Evolutionary conservation across 2,888 invertebrate species (phyloP), one percentile per base, ranked within the genome.

Genomic region (Eustalomyia histrio): DNA sequence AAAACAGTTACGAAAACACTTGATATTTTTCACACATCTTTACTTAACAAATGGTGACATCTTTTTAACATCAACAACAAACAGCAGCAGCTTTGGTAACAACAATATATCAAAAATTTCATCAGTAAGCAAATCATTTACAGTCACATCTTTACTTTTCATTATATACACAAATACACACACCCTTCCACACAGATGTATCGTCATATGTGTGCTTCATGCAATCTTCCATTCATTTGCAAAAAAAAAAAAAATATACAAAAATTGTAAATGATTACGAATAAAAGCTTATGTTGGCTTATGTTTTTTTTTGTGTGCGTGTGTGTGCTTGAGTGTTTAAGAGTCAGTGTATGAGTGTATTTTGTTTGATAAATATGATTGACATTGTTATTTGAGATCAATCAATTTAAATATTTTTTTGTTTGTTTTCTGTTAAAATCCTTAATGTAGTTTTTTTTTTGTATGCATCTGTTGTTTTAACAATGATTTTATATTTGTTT

Each of bases 1-100:
- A 43, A 57, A 17, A 69, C 16, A 60, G 29, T 29, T 29, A 24
- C 9, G 47, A 17, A 72, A 72, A 55, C 63, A 72, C 63, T 72
- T 72, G 72, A 72, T 72, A 72, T 72, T 72, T 72, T 63, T 63
- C 72, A 72, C 63, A 53, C 53, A 65, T 39, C 18, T 65, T 65
- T 55, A 65, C 65, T 65, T 57, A 67, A 52, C 55, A 67, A 67
- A 67, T 72, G 72, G 39, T 72, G 63, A 63, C 63, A 72, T 72
- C 72, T 55, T 63, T 72, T 72, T 63, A 21, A 50, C 43, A 69
- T 18, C 24, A n/a, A 64, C 24, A 17, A 52, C 64, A 29, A n/a
- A 47, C 2, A 47, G 6, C 43, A 47, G n/a, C 43, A 47, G 43
- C 43, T n/a, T n/a, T n/a, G 43, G n/a, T 47, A 47, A 47, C 43